phyloP scores from a whole-genome alignment of 2,888 invertebrate species.

The Lasioglossum marginatum region DNA sequence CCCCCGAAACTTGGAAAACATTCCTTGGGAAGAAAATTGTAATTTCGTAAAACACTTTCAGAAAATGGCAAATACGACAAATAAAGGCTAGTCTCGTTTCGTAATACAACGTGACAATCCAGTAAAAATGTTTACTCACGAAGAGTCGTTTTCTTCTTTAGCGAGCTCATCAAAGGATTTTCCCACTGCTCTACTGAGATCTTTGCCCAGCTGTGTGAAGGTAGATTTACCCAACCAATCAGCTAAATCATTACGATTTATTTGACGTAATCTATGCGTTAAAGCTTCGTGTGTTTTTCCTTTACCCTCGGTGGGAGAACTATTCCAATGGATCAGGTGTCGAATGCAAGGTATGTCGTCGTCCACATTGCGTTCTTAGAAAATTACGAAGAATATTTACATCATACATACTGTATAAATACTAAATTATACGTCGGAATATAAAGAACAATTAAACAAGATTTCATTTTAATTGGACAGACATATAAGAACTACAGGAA shows the following conservation, averaged over 20 bases:
- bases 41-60: not conserved
- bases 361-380: constrained; percentile 84
- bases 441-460: not conserved
- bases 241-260: constrained; percentile 86
- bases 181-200: constrained; percentile 83
- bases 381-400: not conserved
- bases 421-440: not conserved
- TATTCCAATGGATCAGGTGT: constrained; percentile 87
- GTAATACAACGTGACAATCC: not conserved
- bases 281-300: constrained; percentile 87
- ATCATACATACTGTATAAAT: not conserved
- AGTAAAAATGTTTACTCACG: constrained; percentile 42
- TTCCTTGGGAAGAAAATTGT: not conserved
- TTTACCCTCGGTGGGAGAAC: constrained; percentile 85
- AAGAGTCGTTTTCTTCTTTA: constrained; percentile 63
- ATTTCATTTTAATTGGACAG: not conserved
- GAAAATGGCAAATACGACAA: not conserved
- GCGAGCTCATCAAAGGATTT: constrained; percentile 72
- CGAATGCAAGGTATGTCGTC: constrained; percentile 86
- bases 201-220: constrained; percentile 86
- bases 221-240: constrained; percentile 87
- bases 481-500: not conserved
- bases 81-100: not conserved
- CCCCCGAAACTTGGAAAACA: not conserved
- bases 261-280: constrained; percentile 86